Evolutionary conservation across 2,888 invertebrate genomes (phyloP), one percentile per base, ranked within the genome.

Genomic region (Beris morrisii): DNA sequence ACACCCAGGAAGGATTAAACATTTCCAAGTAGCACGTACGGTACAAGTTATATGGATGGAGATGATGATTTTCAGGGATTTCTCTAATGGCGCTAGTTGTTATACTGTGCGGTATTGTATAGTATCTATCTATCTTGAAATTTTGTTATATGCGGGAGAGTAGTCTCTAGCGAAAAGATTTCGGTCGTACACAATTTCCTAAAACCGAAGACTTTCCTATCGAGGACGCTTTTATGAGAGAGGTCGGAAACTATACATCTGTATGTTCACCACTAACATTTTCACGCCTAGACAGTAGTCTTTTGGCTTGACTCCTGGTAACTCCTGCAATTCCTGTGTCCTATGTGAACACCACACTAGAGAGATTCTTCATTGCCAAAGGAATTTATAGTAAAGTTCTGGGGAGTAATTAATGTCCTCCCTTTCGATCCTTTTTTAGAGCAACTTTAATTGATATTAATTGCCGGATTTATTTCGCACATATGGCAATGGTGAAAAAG

Each of bases 361-460:
- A 3, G 7, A 9, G 38, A 38, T 3, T 38, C 38, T 38, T 38
- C 38, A 38, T 38, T 38, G 38, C 38, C 38, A 38, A 38, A 38
- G 38, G 38, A 38, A 38, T 38, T 38, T 38, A 22, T 22, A 22
- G 38, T 38, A 38, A 5, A 38, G 38, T 38, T 53, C 61, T 66
- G 53, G 65, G 46, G 50, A 65, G 68, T 66, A 68, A 68, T 68
- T 68, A 68, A 65, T 68, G 68, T 65, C 65, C 63, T 63, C 52
- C 61, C 12, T 44, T 57, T 44, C 63, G 59, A 68, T 66, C 68
- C 63, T 68, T 65, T 68, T 68, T 68, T 55, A 12, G n/a, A 22
- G 44, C 56, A 56, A 68, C 63, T 66, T 68, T 68, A 68, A 68
- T 68, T 68, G 68, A 68, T 65, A 68, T 68, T 68, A 68, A 68